Evolutionary conservation across 1,140 invertebrate species (phyloP), one percentile per base, ranked within the genome.

Genomic region (Phortica variegata): DNA sequence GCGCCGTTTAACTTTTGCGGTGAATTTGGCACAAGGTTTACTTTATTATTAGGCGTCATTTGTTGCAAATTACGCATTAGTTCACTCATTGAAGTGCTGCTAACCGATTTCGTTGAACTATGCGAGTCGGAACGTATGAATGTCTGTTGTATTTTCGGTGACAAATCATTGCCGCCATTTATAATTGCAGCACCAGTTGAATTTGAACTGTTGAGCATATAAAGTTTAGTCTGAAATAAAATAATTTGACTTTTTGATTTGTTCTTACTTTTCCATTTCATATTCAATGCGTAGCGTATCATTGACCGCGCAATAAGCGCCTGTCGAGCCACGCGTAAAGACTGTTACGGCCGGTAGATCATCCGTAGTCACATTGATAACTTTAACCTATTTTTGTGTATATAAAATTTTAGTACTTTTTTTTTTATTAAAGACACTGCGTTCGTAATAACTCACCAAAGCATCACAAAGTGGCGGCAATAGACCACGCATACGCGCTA

Each of bases 241-340:
- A n/a, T n/a, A n/a, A n/a, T n/a, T n/a, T n/a, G 40, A 16, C 19
- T 32, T 18, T 55, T 32, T 43, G 31, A 29, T 46, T 13, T 13
- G 15, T 29, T 2, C 56, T 55, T 50, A 75, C 72, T 52, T 60
- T 32, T 59, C 55, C 43, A 75, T 49, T 33, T 75, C 73, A 23
- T 69, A 54, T 40, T 75, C 73, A 39, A 69, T 58, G 2, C 65
- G 58, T 32, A 75, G 62, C 3, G 60, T 63, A 31, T 61, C 70
- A 42, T 75, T 75, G 6, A 75, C 44, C 37, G 62, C 61, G 12
- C 56, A 48, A 13, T 73, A 61, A 26, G 58, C 47, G 8, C 58
- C 49, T 16, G 55, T 56, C 34, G 56, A 53, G 5, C 68, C 55
- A 9, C 69, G 62, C 1, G 56, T 57, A 29, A 59, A 65, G 3